Base-by-base conservation (phyloP, 2,888 invertebrate species). In the Liodrosophila aerea region DNA sequence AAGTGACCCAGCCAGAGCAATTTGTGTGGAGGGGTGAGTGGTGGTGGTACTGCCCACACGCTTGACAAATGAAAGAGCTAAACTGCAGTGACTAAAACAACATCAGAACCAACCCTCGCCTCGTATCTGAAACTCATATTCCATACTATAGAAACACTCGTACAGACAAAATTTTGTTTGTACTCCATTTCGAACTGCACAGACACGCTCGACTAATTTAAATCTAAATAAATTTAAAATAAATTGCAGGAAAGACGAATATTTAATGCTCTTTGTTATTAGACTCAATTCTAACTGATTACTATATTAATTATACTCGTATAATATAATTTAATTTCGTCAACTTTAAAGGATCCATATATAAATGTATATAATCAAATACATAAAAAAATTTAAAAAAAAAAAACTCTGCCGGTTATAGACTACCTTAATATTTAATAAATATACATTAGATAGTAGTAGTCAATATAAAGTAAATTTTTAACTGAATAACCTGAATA, bases 141-240 rank as follows among this genome's bases (percentile, higher is more conserved):
- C 58, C 59, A 73, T 75, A 64, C 63, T 57, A 61, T 41, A 58
- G 54, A 41, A 61, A 61, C 33, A 39, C 40, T 27, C 50, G 60
- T 65, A 62, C 49, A 75, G 62, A 74, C 59, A 65, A 75, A 71
- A 62, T 72, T 69, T 74, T 73, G 69, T 22, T 22, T 22, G 22
- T 80, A 80, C 73, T 75, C 80, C 76, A 76, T 80, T 80, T 76
- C 76, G 64, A 76, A 76, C 71, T 80, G 80, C 75, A 57, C 73
- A 67, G 75, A 76, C 80, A 80, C 76, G 80, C 75, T 69, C 66
- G 70, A 76, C 66, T 67, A n/a, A n/a, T n/a, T n/a, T n/a, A 70
- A 70, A 65, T 65, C 63, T 76, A 37, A 5, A 18, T 0, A 11
- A 7, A 0, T 0, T 5, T 1, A 13, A 31, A 34, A 29, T 47